Percentiles rank a stretch among this genome's conserved stretches.
These are phyloP conservation scores for Tetranychus truncatus DNA, from an alignment of 2,888 invertebrate genomes.

Conservation along the genomic window DNA sequence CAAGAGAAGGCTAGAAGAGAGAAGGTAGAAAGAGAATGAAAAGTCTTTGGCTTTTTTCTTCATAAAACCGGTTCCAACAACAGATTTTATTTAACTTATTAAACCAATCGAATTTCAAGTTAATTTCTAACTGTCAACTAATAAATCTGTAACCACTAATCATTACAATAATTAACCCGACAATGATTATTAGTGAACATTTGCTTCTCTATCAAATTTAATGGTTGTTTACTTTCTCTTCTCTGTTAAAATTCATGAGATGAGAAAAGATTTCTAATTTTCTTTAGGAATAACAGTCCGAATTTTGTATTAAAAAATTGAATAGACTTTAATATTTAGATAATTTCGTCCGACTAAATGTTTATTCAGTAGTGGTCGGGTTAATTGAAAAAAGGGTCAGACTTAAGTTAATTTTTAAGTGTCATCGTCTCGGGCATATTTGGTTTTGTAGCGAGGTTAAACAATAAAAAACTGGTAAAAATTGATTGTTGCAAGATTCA, in stretches of 20 bases:
- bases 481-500: too few species aligned
- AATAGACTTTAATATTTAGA: too few species aligned
- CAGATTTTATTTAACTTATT: background rate
- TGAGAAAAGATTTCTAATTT: too few species aligned
- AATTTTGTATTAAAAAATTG: too few species aligned
- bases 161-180: background rate
- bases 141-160: background rate
- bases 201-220: background rate
- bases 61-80: background rate
- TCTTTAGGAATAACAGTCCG: too few species aligned
- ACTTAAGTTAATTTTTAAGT: too few species aligned
- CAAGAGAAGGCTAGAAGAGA: background rate
- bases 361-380: too few species aligned
- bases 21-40: background rate
- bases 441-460: too few species aligned
- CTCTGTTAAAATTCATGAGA: background rate
- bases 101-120: background rate
- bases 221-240: background rate
- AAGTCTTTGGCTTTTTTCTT: background rate
- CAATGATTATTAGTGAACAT: background rate
- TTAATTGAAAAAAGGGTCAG: too few species aligned
- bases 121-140: background rate
- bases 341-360: too few species aligned
- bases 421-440: too few species aligned
- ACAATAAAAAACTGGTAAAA: too few species aligned